phyloP scores from a whole-genome alignment of 2,113 vertebrate species.

The Dasyornis broadbenti region DNA sequence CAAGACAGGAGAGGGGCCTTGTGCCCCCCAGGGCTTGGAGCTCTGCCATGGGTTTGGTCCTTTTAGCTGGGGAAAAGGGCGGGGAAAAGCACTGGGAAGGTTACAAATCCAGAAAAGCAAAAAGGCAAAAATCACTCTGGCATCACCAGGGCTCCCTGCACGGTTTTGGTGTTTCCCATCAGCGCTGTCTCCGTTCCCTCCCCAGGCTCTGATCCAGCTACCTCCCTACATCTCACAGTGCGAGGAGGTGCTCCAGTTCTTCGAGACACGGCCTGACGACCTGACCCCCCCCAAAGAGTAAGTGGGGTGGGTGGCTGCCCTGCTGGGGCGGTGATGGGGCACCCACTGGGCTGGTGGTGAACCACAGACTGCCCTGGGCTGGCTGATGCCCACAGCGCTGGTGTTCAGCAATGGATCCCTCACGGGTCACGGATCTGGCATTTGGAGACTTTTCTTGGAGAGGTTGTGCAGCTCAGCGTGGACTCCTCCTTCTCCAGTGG shows the following conservation, averaged over 20 bases:
- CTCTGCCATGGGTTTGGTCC: too few species aligned
- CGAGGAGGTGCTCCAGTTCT: conserved; percentile 94
- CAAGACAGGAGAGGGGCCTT: too few species aligned
- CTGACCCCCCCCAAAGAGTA: conserved; percentile 94
- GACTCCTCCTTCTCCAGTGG: background rate
- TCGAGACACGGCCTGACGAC: conserved; percentile 95
- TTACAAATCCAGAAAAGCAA: too few species aligned
- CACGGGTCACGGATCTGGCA: rapidly evolving
- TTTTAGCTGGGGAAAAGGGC: too few species aligned
- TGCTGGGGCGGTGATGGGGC: background rate
- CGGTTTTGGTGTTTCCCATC: background rate
- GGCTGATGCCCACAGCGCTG: background rate
- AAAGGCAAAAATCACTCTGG: too few species aligned
- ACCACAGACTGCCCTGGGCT: background rate
- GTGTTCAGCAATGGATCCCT: rapidly evolving
- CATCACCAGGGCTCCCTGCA: background rate
- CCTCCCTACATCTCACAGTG: conserved; percentile 98
- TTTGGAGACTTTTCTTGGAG: background rate
- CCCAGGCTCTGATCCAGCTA: conserved; percentile 92
- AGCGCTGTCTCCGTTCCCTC: background rate
- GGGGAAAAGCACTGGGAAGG: too few species aligned
- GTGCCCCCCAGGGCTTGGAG: too few species aligned
- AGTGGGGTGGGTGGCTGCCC: conserved; percentile 33
- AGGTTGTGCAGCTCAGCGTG: background rate
- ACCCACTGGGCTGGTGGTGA: background rate